Evolutionary conservation across 1,140 invertebrate species (phyloP).

Genomic region (Diachasma alloeum): DNA sequence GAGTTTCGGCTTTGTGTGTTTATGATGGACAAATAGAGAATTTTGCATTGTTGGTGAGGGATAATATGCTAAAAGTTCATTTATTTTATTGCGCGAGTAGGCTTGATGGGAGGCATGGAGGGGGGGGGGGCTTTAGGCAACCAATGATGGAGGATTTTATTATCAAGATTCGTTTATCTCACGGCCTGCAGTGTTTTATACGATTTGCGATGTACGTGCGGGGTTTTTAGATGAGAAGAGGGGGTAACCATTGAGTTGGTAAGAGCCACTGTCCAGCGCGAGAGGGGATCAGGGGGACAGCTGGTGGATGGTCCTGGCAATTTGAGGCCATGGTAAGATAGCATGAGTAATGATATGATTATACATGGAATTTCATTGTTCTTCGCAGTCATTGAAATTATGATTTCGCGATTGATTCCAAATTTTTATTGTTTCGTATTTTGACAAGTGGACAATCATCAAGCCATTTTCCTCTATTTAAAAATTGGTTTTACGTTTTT

Average conservation of each 20-base stretch:
- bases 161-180: slow-evolving; percentile 61
- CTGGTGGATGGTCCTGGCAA: background rate
- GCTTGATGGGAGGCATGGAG: background rate
- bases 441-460: no score
- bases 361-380: no score
- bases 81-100: background rate
- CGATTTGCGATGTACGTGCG: background rate
- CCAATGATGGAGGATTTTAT: slow-evolving; percentile 57
- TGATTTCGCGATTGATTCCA: no score
- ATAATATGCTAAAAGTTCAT: background rate
- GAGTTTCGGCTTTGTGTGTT: background rate
- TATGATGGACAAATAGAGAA: background rate
- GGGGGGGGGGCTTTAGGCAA: slow-evolving; percentile 24
- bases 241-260: slow-evolving; percentile 39
- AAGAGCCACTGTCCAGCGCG: no score
- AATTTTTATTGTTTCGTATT: no score
- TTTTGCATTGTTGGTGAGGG: background rate
- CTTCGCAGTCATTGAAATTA: no score
- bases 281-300: background rate
- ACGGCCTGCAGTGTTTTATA: slow-evolving; percentile 48
- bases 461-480: no score
- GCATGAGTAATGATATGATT: background rate
- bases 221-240: background rate
- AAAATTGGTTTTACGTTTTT: no score
- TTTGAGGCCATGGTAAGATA: background rate